Conservation (phyloP, 1,140 invertebrate species). For the Tetragnatha versicolor region DNA sequence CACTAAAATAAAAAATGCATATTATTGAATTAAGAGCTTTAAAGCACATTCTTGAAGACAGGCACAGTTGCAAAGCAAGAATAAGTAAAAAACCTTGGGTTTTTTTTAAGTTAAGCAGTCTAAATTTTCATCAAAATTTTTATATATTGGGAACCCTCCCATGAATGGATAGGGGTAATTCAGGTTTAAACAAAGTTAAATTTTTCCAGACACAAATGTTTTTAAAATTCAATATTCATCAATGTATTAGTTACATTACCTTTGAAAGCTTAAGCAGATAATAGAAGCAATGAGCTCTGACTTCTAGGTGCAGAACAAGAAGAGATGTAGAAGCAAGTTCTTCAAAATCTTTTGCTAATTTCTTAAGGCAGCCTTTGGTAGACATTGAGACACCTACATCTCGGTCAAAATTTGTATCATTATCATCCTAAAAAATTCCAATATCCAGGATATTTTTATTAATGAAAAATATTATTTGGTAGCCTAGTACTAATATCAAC, state of each 20-base stretch:
- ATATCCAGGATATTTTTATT: background rate
- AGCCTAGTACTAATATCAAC: background rate
- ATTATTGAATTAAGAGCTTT: no score
- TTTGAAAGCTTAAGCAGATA: constrained; percentile 78
- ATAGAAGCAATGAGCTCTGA: constrained; percentile 93
- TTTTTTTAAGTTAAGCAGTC: no score
- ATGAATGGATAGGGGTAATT: no score
- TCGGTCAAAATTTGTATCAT: constrained; percentile 4
- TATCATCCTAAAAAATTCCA: constrained; percentile 11
- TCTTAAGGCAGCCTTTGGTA: constrained; percentile 61
- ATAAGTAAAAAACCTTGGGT: no score
- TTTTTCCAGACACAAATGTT: no score
- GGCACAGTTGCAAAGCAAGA: no score
- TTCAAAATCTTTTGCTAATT: constrained; percentile 81
- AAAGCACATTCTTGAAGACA: no score
- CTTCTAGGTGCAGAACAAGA: constrained; percentile 88
- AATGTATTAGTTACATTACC: constrained; percentile 58
- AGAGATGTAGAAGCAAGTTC: constrained; percentile 90
- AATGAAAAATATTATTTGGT: background rate
- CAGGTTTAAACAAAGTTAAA: no score
- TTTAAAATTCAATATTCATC: no score
- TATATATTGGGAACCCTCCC: no score
- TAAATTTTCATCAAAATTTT: background rate
- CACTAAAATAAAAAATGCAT: no score
- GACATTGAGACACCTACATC: constrained; percentile 8